Evolutionary conservation across 2,113 vertebrate genomes (phyloP), one percentile per base, ranked within the genome.

Genomic region (Fregata magnificens): DNA sequence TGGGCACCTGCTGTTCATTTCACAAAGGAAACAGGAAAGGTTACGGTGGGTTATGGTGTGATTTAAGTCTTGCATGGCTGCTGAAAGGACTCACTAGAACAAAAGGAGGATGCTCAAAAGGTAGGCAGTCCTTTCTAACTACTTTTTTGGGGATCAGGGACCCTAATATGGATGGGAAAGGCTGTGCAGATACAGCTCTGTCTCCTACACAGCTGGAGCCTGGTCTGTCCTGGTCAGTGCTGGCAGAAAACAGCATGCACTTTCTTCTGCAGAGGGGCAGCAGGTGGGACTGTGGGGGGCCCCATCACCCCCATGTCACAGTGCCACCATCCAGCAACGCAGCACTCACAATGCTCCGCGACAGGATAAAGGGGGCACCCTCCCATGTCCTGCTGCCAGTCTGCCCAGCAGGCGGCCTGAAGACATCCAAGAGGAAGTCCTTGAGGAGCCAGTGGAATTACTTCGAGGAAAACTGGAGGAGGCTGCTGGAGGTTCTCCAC

Each of bases 301-400:
- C 18, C 31, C 0, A 1, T 36, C 59, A 44, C 13, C 13, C 8
- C 22, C 0, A 0, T 31, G 24, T 69, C n/a, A 58, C 38, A 62
- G 58, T 29, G 59, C 31, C 80, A 47, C 5, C 40, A 62, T 22
- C 22, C 32, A 4, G 25, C 58, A 61, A 19, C 8, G 10, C 22
- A 72, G 31, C 17, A 67, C 40, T 52, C 47, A 36, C 45, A 62
- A 8, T 16, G 19, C 9, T 36, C 44, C 4, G 4, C 14, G 34
- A 22, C 65, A 47, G n/a, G 5, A 47, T 13, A 62, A 80, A 69
- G 9, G 11, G 20, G 22, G 1, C 24, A 72, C 20, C n/a, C n/a
- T 47, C 13, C 55, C 3, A 1, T 10, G 28, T 44, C 56, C 88
- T 2, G 0, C 10, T 10, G 44, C 26, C 58, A 80, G 36, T 4